phyloP scores from a whole-genome alignment of 2,888 invertebrate genomes.

The Pristionchus fissidentatus region DNA sequence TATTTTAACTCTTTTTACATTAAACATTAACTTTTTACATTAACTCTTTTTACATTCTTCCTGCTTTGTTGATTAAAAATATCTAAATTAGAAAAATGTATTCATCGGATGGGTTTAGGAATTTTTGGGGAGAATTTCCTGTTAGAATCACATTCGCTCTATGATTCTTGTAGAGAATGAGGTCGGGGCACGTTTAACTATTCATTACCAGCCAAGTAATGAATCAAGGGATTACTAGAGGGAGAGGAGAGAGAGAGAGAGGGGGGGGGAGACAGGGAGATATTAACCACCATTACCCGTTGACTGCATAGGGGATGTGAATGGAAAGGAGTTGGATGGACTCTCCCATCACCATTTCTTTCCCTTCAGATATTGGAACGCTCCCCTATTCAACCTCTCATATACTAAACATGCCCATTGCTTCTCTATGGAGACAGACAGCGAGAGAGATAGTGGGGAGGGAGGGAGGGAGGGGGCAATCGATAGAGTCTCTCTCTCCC shows the following conservation, averaged over 20 bases:
- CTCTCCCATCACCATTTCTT: background rate
- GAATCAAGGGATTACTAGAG: conserved; percentile 16
- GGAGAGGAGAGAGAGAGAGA: background rate
- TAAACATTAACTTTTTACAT: too few species aligned
- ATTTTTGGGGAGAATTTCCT: too few species aligned
- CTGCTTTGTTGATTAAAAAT: too few species aligned
- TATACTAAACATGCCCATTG: conserved; percentile 5
- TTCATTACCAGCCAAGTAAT: conserved; percentile 28
- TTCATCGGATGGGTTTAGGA: too few species aligned
- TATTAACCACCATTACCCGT: conserved; percentile 12
- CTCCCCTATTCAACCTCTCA: background rate
- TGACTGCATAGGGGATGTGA: background rate
- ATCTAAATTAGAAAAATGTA: too few species aligned
- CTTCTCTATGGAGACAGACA: conserved; percentile 43
- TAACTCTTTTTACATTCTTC: too few species aligned
- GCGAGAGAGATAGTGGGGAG: background rate
- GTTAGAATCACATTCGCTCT: too few species aligned
- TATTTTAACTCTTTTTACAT: too few species aligned
- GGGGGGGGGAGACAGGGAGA: background rate
- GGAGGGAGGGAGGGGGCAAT: conserved; percentile 14
- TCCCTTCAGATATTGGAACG: too few species aligned
- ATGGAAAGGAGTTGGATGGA: background rate
- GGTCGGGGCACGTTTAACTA: too few species aligned
- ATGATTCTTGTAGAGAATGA: too few species aligned
- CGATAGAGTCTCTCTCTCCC: conserved; percentile 36